phyloP scores from a whole-genome alignment of 2,797 vertebrate species.

The Lateolabrax maculatus region DNA sequence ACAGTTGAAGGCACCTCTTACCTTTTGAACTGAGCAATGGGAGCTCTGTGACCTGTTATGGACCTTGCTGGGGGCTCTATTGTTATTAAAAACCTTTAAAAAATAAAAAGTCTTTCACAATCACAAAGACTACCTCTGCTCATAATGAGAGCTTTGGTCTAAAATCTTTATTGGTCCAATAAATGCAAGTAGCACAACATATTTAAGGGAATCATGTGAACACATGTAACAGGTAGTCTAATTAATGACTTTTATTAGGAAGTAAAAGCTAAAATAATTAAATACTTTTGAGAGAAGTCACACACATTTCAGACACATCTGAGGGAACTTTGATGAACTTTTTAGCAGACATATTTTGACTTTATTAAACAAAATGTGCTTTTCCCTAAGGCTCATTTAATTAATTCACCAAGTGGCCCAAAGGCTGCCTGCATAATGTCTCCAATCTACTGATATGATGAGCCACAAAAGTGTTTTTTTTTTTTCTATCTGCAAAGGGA shows the following conservation, averaged over 20 bases:
- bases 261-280: slow-evolving; percentile 16
- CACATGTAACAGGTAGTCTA: neutral
- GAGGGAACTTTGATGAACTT: slow-evolving; percentile 31
- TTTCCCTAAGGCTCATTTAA: slow-evolving; percentile 30
- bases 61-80: slow-evolving; percentile 20
- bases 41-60: neutral
- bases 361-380: neutral
- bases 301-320: slow-evolving; percentile 6
- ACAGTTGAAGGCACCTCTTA: neutral
- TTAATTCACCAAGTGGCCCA: slow-evolving; percentile 38
- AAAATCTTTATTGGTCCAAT: slow-evolving; percentile 28
- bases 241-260: slow-evolving; percentile 5
- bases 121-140: slow-evolving; percentile 4
- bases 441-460: slow-evolving; percentile 26
- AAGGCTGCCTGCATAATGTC: slow-evolving; percentile 29
- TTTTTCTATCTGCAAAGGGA: neutral
- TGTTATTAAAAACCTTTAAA: slow-evolving; percentile 14
- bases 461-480: slow-evolving; percentile 30
- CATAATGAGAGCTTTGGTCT: slow-evolving; percentile 2
- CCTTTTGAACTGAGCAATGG: neutral
- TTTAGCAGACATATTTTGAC: neutral
- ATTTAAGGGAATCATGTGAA: neutral
- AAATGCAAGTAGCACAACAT: neutral
- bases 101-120: neutral
- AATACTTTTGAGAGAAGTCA: slow-evolving; percentile 12